Percentiles rank a stretch among this genome's conserved stretches.
These are phyloP conservation scores for Tetragnatha versicolor DNA, from an alignment of 1,140 invertebrate genomes.

Conservation along the genomic window DNA sequence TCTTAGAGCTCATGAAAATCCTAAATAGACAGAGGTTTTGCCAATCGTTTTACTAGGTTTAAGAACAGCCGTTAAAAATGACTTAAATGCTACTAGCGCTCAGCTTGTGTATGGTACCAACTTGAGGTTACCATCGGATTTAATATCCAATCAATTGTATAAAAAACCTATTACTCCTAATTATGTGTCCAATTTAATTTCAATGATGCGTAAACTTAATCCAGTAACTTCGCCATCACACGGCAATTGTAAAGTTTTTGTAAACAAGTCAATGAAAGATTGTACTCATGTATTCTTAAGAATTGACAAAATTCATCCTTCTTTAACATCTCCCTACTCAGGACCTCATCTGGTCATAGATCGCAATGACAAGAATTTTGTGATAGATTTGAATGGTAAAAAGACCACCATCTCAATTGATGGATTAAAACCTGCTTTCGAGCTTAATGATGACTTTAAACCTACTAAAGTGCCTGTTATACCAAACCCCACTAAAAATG, in stretches of 20 bases:
- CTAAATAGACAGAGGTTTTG: slow-evolving; percentile 60
- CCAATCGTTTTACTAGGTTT: slow-evolving; percentile 63
- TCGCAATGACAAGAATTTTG: slow-evolving; percentile 1
- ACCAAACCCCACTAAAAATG: no score
- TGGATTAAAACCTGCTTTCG: not conserved
- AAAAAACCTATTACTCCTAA: not conserved
- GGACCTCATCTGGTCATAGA: slow-evolving; percentile 5
- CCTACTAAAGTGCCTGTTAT: no score
- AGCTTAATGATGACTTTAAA: no score
- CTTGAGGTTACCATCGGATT: slow-evolving; percentile 57
- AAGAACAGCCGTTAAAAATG: slow-evolving; percentile 58
- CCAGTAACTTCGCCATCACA: not conserved
- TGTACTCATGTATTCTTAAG: slow-evolving; percentile 20
- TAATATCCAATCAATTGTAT: slow-evolving; percentile 1
- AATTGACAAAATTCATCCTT: not conserved
- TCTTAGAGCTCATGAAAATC: no score
- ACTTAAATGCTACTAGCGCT: slow-evolving; percentile 55
- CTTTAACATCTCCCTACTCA: not conserved
- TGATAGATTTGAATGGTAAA: not conserved
- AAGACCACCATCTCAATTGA: not conserved
- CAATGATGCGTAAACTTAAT: slow-evolving; percentile 1
- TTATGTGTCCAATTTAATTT: slow-evolving; percentile 4
- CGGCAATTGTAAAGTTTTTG: not conserved
- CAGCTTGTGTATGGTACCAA: slow-evolving; percentile 58
- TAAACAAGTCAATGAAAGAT: not conserved